Percentiles rank a stretch among this genome's conserved stretches.
Evolutionary conservation across 2,888 invertebrate genomes (phyloP).

Genomic region (Agrotis segetum): DNA sequence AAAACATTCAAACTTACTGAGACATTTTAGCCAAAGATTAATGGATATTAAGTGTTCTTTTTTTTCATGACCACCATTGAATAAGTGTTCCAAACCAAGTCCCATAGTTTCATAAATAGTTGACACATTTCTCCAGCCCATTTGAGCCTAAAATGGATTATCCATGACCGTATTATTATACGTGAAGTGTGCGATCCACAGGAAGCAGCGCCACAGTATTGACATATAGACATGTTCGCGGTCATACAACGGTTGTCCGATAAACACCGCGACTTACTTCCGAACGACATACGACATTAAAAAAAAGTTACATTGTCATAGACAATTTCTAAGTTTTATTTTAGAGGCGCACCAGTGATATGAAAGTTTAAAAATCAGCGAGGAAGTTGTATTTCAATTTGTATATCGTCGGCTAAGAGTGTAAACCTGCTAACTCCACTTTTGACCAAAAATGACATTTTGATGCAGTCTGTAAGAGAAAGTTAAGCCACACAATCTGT

Average conservation of each 20-base stretch:
- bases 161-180: conserved; percentile 69
- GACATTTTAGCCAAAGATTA: too few relatives aligned
- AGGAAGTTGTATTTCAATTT: not conserved
- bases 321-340: conserved; percentile 6
- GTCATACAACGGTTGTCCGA: conserved; percentile 70
- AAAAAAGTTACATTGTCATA: conserved; percentile 28
- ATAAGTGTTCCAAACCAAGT: not conserved
- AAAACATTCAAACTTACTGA: not conserved
- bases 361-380: not conserved
- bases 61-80: not conserved
- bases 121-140: conserved; percentile 30
- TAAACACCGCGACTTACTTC: conserved; percentile 48
- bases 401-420: too few relatives aligned
- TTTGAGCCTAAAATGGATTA: conserved; percentile 66
- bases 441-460: too few relatives aligned
- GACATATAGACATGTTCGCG: conserved; percentile 61
- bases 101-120: not conserved
- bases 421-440: too few relatives aligned
- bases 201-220: conserved; percentile 65
- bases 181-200: conserved; percentile 56
- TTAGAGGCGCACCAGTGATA: not conserved
- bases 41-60: not conserved
- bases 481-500: too few relatives aligned
- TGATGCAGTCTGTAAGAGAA: too few relatives aligned
- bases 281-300: conserved; percentile 19